Base-by-base conservation (phyloP, 1,140 invertebrate species). In the Latrodectus geometricus region DNA sequence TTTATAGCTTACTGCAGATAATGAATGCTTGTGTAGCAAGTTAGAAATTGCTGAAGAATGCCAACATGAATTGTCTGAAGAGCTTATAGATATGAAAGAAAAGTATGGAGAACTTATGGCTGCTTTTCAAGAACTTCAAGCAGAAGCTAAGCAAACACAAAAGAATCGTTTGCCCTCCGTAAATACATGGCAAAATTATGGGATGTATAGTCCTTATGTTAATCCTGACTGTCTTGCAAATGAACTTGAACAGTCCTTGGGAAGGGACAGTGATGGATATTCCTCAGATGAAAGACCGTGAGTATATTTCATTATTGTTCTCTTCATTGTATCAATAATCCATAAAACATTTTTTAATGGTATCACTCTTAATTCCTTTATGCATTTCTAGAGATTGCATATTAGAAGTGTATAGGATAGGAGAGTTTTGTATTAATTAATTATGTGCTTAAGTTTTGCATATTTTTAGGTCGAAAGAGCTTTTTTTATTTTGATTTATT, bases 31-130 rank as follows among this genome's bases (percentile, higher is more conserved):
- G 56, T 91, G 94, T 84, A 93, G 94, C 88, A 94, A 96, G 86
- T 92, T 99, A 87, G 93, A 95, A 89, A 95, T 97, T 84, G 96
- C 97, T 61, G 95, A 94, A 90, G 96, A 97, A 89, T 97, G 97
- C 90, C 97, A 99, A 92, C 95, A 96, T 91, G 95, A 95, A 87
- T 93, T 99, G 15, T 96, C 96, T 0, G 92, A 94, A 35, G 97
- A 99, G 92, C 92, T 99, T 89, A 94, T 95, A 0, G 96, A 98
- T 90, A 89, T 91, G 70, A 91, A 93, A 87, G 92, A 93, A 75
- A 92, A 92, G 79, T 93, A 94, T 89, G 91, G 92, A 76, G 93
- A 93, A 89, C 90, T 93, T 15, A 92, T 89, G 68, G 65, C 74
- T 61, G 89, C 89, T 52, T 89, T 90, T 78, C 89, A 90, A 76